Conservation (phyloP, 1,140 invertebrate genomes). For the Hypothenemus hampei region DNA sequence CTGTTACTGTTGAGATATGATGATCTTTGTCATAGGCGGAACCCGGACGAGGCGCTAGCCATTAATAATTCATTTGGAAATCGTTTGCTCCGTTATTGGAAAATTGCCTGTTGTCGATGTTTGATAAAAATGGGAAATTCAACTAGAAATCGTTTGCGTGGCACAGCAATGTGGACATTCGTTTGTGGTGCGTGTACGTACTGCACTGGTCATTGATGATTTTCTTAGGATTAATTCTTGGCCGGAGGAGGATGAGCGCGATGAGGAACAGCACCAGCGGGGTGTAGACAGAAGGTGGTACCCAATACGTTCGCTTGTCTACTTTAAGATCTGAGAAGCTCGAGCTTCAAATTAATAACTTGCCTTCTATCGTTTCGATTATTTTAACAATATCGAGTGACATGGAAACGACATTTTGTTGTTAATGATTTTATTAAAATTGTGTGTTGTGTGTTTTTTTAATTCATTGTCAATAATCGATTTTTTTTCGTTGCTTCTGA, state of each 20-base stretch:
- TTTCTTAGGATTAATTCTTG: conserved; percentile 12
- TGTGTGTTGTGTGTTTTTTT: too few species aligned
- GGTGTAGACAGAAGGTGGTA: conserved; percentile 19
- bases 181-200: background rate
- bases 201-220: conserved; percentile 16
- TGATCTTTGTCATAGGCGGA: conserved; percentile 2
- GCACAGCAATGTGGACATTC: background rate
- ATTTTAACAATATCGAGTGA: too few species aligned
- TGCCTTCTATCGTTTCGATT: too few species aligned
- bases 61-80: too few species aligned
- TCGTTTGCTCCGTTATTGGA: too few species aligned
- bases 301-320: conserved; percentile 9
- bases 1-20: conserved; percentile 14
- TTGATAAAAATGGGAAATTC: background rate
- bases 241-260: background rate
- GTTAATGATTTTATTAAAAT: too few species aligned
- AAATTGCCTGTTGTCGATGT: background rate
- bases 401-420: too few species aligned
- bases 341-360: conserved; percentile 9
- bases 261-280: conserved; percentile 16
- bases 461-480: too few species aligned
- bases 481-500: too few species aligned
- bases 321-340: conserved; percentile 3
- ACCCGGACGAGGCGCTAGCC: background rate
- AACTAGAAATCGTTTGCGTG: too few species aligned